Conservation (phyloP, 2,888 invertebrate species). For the Frankliniella fusca region DNA sequence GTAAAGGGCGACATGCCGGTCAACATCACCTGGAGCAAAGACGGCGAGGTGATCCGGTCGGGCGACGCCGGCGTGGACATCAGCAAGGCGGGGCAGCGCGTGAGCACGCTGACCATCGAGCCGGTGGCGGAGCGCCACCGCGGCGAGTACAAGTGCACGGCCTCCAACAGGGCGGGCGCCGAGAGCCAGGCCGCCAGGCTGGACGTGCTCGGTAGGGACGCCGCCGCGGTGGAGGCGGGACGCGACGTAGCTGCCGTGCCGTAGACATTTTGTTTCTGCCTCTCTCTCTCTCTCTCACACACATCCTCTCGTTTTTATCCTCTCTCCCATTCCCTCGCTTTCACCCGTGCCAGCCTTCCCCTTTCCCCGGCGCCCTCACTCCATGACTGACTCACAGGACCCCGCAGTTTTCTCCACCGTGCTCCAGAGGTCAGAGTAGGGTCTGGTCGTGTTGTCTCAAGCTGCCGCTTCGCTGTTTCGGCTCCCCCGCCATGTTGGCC, state of each 20-base stretch:
- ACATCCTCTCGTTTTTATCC: neutral
- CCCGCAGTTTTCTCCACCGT: too few species aligned
- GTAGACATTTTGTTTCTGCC: neutral
- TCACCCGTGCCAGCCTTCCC: neutral
- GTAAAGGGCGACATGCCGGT: slow-evolving; percentile 68
- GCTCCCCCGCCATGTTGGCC: too few species aligned
- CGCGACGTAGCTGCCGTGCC: neutral
- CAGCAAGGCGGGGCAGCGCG: slow-evolving; percentile 60
- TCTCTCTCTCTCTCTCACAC: too few species aligned
- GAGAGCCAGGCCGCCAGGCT: slow-evolving; percentile 59
- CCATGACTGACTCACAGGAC: neutral
- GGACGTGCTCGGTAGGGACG: slow-evolving; percentile 61
- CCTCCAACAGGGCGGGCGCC: slow-evolving; percentile 62
- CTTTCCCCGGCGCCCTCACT: neutral
- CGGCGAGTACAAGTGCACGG: slow-evolving; percentile 67
- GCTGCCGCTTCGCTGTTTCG: too few species aligned
- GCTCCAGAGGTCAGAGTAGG: too few species aligned
- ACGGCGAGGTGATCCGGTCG: slow-evolving; percentile 47
- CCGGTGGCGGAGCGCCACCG: slow-evolving; percentile 61
- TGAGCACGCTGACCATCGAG: slow-evolving; percentile 62
- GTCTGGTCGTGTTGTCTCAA: too few species aligned
- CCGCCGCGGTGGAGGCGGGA: neutral
- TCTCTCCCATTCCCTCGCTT: neutral
- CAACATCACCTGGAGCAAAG: slow-evolving; percentile 70
- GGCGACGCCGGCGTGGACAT: slow-evolving; percentile 59